Conservation (phyloP, 2,797 vertebrate species). For the Notolabrus celidotus region DNA sequence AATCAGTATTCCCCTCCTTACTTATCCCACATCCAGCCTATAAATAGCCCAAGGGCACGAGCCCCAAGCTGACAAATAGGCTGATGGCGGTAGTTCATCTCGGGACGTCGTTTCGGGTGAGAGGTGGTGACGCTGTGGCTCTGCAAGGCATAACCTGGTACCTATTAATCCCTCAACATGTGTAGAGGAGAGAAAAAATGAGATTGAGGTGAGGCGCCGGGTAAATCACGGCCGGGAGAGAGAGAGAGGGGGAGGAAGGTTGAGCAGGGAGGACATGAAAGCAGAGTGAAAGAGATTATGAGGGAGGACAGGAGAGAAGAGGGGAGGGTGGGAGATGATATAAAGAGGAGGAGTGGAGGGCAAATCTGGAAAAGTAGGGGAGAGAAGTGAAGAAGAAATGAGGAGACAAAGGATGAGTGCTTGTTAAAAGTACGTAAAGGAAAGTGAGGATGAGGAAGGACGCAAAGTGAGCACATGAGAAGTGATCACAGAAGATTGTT, state of each 20-base stretch:
- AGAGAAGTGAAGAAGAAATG: constrained; percentile 1
- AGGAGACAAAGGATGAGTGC: constrained; percentile 8
- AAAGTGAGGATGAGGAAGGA: constrained; percentile 12
- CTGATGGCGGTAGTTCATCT: constrained; percentile 65
- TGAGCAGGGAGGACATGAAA: constrained; percentile 24
- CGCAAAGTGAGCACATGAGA: neutral
- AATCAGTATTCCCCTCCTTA: constrained; percentile 42
- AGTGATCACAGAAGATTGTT: constrained; percentile 9
- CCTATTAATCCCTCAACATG: constrained; percentile 67
- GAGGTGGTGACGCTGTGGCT: constrained; percentile 46
- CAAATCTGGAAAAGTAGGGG: neutral
- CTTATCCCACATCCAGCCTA: constrained; percentile 34
- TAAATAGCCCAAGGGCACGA: constrained; percentile 63
- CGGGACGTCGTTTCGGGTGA: constrained; percentile 54
- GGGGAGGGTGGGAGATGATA: constrained; percentile 3
- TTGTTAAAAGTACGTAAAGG: neutral
- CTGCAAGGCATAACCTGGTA: constrained; percentile 57
- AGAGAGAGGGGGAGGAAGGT: constrained; percentile 10
- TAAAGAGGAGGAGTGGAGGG: constrained; percentile 4
- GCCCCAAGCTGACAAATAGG: constrained; percentile 66
- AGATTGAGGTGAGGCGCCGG: constrained; percentile 21
- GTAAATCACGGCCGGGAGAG: constrained; percentile 50
- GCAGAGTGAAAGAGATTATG: constrained; percentile 21
- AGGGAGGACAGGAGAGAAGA: constrained; percentile 4
- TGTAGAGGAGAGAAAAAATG: constrained; percentile 50